Percentiles rank a stretch among this genome's conserved stretches.
Conservation (phyloP, 2,113 vertebrate species). For the Malurus cyaneus region DNA sequence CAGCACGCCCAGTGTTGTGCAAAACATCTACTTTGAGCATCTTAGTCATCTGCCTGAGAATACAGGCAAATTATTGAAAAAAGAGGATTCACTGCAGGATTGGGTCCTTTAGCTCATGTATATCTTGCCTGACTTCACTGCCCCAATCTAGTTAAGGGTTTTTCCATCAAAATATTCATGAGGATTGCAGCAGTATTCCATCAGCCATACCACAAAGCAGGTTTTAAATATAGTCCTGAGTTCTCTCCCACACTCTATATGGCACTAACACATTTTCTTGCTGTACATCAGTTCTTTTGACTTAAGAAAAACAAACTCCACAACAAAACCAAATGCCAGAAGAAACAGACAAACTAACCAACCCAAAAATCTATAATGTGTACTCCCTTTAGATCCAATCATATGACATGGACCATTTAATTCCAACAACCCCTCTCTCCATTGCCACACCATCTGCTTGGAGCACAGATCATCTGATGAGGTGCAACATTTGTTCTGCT, state of each 20-base stretch:
- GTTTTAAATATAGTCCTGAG: not conserved
- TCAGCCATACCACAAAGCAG: not conserved
- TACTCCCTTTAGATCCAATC: not conserved
- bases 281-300: not conserved
- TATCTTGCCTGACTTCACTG: not conserved
- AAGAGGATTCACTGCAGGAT: not conserved
- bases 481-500: not conserved
- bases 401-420: not conserved
- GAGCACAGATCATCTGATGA: not conserved
- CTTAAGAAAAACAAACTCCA: not conserved
- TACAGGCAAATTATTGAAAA: not conserved
- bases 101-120: not conserved
- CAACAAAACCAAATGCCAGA: not conserved
- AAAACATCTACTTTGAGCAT: not conserved
- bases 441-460: not conserved
- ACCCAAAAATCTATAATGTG: not conserved
- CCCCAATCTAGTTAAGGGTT: not conserved
- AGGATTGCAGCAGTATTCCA: not conserved
- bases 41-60: not conserved
- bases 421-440: not conserved
- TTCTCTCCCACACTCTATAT: not conserved
- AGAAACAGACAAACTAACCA: not conserved
- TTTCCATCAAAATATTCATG: slow-evolving; percentile 26
- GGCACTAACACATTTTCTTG: not conserved
- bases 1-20: not conserved